Evolutionary conservation across 2,888 invertebrate species (phyloP), one percentile per base, ranked within the genome.

Genomic region (Omphaloscelis lunosa): DNA sequence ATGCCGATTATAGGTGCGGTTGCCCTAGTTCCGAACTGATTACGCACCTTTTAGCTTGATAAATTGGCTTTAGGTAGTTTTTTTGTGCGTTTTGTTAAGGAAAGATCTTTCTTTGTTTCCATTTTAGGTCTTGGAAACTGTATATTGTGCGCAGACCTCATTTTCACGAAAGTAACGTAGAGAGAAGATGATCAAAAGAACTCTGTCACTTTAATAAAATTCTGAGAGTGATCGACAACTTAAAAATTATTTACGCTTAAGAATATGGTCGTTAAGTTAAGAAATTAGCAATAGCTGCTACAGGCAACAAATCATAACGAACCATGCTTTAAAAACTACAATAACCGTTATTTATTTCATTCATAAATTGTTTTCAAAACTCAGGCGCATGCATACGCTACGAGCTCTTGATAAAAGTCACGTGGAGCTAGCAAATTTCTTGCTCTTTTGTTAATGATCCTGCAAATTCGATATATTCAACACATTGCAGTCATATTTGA

Each of bases 1-100:
- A n/a, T 66, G 71, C 72, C 88, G 80, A 84, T 89, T 83, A 89
- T 77, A 84, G 85, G 79, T 84, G 86, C 83, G 77, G 86, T 87
- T 85, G 79, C 84, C 82, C 86, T 75, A 78, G 53, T 86, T 86
- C 71, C 17, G 59, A 69, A 29, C 59, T 85, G 79, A 83, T 85
- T 86, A 85, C 84, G 75, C 75, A 72, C 75, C 73, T 84, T 78
- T 73, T 68, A 68, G 59, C 77, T 74, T 79, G 39, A 75, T 72
- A 76, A 83, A 77, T 75, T 84, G 66, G 53, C 62, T 73, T 72
- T 67, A 34, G 53, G 29, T 45, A 12, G n/a, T 34, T 83, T 34
- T 83, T 77, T 63, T 72, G 39, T 58, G 12, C 12, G 20, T 29
- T 79, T 75, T 53, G 4, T 51, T n/a, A 12, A 23, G 3, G 5